phyloP scores from a whole-genome alignment of 1,140 invertebrate genomes.

The Cotesia vestalis region DNA sequence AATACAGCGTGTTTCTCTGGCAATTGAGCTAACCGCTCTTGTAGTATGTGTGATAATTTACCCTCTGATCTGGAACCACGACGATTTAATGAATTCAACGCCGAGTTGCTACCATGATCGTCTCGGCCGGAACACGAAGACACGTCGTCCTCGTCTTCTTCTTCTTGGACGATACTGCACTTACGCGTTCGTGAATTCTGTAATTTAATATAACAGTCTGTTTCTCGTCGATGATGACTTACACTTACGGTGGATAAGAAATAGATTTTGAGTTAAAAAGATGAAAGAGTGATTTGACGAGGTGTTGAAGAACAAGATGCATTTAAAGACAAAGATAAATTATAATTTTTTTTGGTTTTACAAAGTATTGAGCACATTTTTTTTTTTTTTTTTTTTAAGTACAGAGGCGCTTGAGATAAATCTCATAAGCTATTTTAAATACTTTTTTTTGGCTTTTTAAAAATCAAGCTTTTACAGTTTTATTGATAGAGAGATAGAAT shows the following conservation, averaged over 20 bases:
- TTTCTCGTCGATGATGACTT: conserved; percentile 32
- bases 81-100: conserved; percentile 63
- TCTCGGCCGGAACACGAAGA: conserved; percentile 67
- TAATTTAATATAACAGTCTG: conserved; percentile 42
- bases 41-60: conserved; percentile 64
- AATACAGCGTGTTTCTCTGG: conserved; percentile 35
- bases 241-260: not conserved
- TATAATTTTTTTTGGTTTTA: too few species aligned
- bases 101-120: conserved; percentile 62
- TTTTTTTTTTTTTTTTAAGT: too few species aligned
- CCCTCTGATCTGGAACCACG: conserved; percentile 73
- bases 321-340: too few species aligned
- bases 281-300: not conserved
- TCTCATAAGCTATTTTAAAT: conserved; percentile 5
- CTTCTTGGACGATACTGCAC: conserved; percentile 88
- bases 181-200: conserved; percentile 74
- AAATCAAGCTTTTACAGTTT: too few species aligned
- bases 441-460: not conserved
- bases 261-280: conserved; percentile 16
- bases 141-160: conserved; percentile 75
- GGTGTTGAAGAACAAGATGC: too few species aligned
- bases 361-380: too few species aligned
- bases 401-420: too few species aligned
- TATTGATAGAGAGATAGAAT: too few species aligned
- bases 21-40: conserved; percentile 46